Base-by-base conservation (phyloP, 2,113 vertebrate species). In the Heteronetta atricapilla region DNA sequence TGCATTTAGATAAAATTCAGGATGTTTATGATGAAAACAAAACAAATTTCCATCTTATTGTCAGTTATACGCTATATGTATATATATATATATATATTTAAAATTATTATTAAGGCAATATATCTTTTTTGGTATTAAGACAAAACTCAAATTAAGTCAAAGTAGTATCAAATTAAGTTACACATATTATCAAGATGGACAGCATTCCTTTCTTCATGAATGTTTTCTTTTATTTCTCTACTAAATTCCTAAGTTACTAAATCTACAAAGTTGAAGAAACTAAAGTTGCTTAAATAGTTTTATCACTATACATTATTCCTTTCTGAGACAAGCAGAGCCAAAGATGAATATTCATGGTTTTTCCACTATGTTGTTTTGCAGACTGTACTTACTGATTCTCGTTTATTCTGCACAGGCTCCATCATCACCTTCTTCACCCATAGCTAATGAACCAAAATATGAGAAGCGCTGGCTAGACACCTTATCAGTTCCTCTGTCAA, bases 381-480 rank as follows among this genome's bases (percentile, higher is more conserved):
- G 85, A 84, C 76, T 89, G 34, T 84, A 86, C 86, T 98, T 90
- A 95, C 88, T 46, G 46, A 82, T 94, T 97, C 93, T 98, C 88
- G 87, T 98, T 97, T 98, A 89, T 98, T 98, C 97, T 94, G 42
- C 69, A 56, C 98, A 99, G 99, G 98, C 98, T 53, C 98, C 98
- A 21, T 98, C 98, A 63, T 98, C 98, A 19, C 99, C 98, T 93
- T 98, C 98, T 70, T 99, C 98, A 89, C 99, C 98, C 93, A 97
- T 97, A 96, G 98, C 98, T 98, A 98, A 99, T 95, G 98, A 99
- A 98, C 98, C 98, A 98, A 99, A 99, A 97, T 99, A 99, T 3
- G 98, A 99, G 98, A 99, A 99, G 96, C 98, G 97, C 95, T 99
- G 99, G 99, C 97, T 99, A 86, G 99, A 99, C 79, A 93, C 98